Percentiles rank a stretch among this genome's conserved stretches.
Evolutionary conservation across 2,797 vertebrate genomes (phyloP).

Genomic region (Clarias fuscus): DNA sequence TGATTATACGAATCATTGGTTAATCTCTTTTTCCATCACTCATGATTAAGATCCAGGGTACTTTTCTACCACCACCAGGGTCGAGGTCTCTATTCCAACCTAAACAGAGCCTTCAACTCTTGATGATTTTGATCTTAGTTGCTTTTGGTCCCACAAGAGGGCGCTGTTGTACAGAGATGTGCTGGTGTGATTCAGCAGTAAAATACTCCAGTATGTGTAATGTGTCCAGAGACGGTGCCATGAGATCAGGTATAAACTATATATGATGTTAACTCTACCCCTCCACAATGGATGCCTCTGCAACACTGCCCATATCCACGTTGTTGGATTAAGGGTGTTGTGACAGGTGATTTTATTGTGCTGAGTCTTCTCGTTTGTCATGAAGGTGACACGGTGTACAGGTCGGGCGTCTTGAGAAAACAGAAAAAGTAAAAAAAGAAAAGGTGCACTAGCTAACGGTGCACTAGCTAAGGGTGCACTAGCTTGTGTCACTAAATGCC

Average conservation of each 20-base stretch:
- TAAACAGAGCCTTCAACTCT: not conserved
- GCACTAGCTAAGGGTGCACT: not conserved
- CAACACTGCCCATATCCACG: not conserved
- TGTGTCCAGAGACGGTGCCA: not conserved
- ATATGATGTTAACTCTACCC: not conserved
- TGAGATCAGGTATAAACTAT: not conserved
- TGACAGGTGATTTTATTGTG: not conserved
- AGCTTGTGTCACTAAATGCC: not conserved
- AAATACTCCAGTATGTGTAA: not conserved
- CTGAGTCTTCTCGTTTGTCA: not conserved
- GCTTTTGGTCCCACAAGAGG: too few species aligned
- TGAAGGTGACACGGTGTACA: not conserved
- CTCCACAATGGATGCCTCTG: not conserved
- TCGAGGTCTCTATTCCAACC: not conserved
- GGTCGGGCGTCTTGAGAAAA: not conserved
- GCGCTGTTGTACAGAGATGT: too few species aligned
- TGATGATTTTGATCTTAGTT: not conserved
- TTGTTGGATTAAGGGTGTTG: not conserved
- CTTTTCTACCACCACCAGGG: not conserved
- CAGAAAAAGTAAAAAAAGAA: not conserved
- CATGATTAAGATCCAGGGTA: not conserved
- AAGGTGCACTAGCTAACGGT: too few species aligned
- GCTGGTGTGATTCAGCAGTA: not conserved
- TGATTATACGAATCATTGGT: not conserved
- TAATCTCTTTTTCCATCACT: not conserved